These are phyloP conservation scores for Mellilla xanthometata DNA, from an alignment of 2,888 invertebrate species.

Conservation along the genomic window DNA sequence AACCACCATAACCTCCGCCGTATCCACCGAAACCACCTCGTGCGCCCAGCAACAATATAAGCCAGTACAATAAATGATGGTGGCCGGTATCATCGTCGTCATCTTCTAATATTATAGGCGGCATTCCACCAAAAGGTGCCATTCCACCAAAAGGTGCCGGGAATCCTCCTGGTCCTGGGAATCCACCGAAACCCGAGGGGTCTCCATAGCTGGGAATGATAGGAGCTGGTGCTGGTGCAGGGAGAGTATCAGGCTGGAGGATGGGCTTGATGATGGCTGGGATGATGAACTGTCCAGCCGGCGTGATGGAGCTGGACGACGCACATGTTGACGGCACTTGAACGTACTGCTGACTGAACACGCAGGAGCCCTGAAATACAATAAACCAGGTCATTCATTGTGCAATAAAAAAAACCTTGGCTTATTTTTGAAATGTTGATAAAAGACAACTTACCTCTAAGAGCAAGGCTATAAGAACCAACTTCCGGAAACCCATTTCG, in stretches of 20 bases:
- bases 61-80: constrained; percentile 45
- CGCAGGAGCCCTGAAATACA: constrained; percentile 26
- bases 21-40: constrained; percentile 20
- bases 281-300: constrained; percentile 45
- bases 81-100: constrained; percentile 39
- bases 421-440: no score
- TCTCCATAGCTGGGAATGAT: constrained; percentile 25
- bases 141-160: constrained; percentile 17
- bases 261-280: constrained; percentile 54
- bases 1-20: constrained; percentile 18
- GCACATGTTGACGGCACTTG: constrained; percentile 14
- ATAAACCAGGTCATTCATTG: no score
- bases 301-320: constrained; percentile 21
- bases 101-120: constrained; percentile 42
- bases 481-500: constrained; percentile 52
- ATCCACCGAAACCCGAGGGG: constrained; percentile 15
- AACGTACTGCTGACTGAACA: constrained; percentile 23
- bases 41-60: constrained; percentile 50
- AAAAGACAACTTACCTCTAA: constrained; percentile 34
- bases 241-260: constrained; percentile 33
- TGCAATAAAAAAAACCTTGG: no score
- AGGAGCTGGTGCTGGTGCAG: constrained; percentile 24
- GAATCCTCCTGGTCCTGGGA: constrained; percentile 20
- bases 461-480: constrained; percentile 32
- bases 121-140: constrained; percentile 32